Evolutionary conservation across 2,888 invertebrate species (phyloP).

Genomic region (Bombylius major): DNA sequence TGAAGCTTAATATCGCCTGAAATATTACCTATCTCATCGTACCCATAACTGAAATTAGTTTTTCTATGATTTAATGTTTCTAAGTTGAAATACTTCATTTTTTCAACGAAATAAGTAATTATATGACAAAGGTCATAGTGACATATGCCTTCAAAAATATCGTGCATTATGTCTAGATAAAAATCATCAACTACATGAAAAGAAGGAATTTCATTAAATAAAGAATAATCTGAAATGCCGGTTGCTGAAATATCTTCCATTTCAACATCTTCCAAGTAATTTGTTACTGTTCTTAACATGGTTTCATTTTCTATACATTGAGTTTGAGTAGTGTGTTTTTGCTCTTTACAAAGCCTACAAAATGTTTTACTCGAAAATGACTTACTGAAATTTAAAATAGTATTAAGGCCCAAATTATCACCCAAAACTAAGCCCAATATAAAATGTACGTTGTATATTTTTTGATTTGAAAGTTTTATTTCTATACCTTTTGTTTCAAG

Average conservation of each 20-base stretch:
- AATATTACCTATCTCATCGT: too few relatives aligned
- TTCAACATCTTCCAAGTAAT: not conserved
- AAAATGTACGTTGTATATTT: not conserved
- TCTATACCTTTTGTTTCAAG: not conserved
- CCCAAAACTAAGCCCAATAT: not conserved
- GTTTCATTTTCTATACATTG: not conserved
- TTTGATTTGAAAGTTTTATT: not conserved
- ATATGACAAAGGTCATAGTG: too few relatives aligned
- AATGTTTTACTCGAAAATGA: not conserved
- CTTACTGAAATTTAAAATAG: not conserved
- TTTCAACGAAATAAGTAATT: not conserved
- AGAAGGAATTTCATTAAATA: slow-evolving; percentile 10
- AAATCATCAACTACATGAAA: slow-evolving; percentile 7
- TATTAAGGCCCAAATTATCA: not conserved
- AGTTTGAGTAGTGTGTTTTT: not conserved
- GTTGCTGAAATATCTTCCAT: not conserved
- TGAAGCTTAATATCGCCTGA: too few relatives aligned
- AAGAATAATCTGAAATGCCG: slow-evolving; percentile 3
- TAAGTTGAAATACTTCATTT: slow-evolving; percentile 6
- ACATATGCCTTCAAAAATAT: too few relatives aligned
- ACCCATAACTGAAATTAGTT: slow-evolving; percentile 6
- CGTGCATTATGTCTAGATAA: too few relatives aligned
- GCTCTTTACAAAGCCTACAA: not conserved
- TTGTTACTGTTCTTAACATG: not conserved
- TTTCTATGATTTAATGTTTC: slow-evolving; percentile 6